Evolutionary conservation across 2,113 vertebrate genomes (phyloP).

Genomic region (Brienomyrus longianalis): DNA sequence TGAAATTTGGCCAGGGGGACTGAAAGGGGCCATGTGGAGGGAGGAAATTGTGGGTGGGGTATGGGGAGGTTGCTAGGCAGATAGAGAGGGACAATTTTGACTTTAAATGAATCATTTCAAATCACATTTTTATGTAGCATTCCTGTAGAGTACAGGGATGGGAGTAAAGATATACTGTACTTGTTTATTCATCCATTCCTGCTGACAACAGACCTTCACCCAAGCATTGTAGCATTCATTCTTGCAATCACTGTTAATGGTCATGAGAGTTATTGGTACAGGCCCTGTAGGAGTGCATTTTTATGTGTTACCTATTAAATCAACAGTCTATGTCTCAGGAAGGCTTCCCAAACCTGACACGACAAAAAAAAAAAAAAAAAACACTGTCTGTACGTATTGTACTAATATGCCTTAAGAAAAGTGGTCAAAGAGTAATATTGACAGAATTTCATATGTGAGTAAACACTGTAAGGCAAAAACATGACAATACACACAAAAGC

Average conservation of each 20-base stretch:
- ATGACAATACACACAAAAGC: not conserved
- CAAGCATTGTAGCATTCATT: slow-evolving; percentile 43
- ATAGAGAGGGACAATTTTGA: slow-evolving; percentile 40
- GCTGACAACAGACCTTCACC: slow-evolving; percentile 13
- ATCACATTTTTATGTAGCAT: slow-evolving; percentile 45
- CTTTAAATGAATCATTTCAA: slow-evolving; percentile 57
- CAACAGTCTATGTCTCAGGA: not conserved
- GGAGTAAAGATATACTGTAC: slow-evolving; percentile 33
- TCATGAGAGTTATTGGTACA: not conserved
- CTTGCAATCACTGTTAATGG: slow-evolving; percentile 54
- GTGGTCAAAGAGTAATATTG: not conserved
- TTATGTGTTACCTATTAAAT: not conserved
- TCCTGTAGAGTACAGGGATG: slow-evolving; percentile 30
- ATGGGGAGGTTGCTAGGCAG: slow-evolving; percentile 17
- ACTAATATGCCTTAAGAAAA: not conserved
- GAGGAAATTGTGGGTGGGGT: slow-evolving; percentile 25
- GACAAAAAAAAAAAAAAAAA: not conserved
- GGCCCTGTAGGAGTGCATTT: not conserved
- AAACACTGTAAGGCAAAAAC: not conserved
- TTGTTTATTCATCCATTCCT: slow-evolving; percentile 14
- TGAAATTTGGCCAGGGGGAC: slow-evolving; percentile 46
- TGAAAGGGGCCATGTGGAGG: slow-evolving; percentile 44
- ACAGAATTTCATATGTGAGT: not conserved
- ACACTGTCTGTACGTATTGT: not conserved
- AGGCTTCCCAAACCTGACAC: not conserved